Percentiles rank a stretch among this genome's conserved stretches.
Conservation (phyloP, 92 coral and sea anemone genomes). For the Zoanthus solanderi region DNA sequence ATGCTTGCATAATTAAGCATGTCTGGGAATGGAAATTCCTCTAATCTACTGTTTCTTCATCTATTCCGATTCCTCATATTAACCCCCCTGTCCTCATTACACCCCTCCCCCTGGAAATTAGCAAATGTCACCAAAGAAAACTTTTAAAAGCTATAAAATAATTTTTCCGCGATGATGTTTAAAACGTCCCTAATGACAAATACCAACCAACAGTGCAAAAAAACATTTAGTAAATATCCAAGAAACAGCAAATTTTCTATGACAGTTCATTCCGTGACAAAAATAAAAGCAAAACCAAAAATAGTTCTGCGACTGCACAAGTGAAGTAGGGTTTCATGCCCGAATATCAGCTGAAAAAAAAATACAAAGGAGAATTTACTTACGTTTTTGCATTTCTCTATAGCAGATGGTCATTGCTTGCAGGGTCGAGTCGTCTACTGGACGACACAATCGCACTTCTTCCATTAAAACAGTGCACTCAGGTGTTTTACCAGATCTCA, state of each 20-base stretch:
- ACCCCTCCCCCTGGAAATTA: too few species aligned
- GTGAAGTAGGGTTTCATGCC: background rate
- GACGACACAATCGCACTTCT: slow-evolving; percentile 75
- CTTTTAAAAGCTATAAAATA: too few species aligned
- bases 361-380: slow-evolving; percentile 16
- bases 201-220: too few species aligned
- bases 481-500: slow-evolving; percentile 81
- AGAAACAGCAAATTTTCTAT: background rate
- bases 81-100: too few species aligned
- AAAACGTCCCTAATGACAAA: too few species aligned
- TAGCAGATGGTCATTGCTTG: slow-evolving; percentile 99
- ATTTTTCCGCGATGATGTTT: too few species aligned
- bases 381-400: slow-evolving; percentile 98
- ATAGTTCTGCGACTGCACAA: background rate
- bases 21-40: too few species aligned
- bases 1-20: too few species aligned
- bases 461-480: slow-evolving; percentile 81
- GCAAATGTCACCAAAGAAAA: too few species aligned
- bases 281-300: background rate
- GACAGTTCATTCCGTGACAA: background rate
- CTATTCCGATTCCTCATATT: too few species aligned
- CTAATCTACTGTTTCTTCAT: too few species aligned
- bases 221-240: too few species aligned
- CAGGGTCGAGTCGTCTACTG: slow-evolving; percentile 93
- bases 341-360: background rate